phyloP scores from a whole-genome alignment of 2,888 invertebrate species.

The Asteroscopus sphinx region DNA sequence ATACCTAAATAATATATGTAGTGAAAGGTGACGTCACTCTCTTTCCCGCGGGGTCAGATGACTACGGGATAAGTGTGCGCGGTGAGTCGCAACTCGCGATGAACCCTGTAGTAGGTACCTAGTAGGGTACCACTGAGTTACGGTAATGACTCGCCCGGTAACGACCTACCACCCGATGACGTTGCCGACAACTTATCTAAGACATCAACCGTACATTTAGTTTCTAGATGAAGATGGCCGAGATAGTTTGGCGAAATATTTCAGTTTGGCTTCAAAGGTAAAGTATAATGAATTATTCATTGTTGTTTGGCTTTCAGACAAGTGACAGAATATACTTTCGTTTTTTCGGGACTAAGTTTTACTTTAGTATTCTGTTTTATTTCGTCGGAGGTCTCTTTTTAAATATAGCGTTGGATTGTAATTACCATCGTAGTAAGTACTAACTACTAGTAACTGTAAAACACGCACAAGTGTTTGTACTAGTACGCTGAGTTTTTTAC shows the following conservation, averaged over 20 bases:
- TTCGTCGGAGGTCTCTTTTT: constrained; percentile 11
- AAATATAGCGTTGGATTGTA: constrained; percentile 18
- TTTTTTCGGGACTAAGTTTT: constrained; percentile 21
- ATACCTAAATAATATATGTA: constrained; percentile 23
- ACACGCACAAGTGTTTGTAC: not conserved
- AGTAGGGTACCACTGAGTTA: constrained; percentile 63
- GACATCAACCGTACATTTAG: constrained; percentile 40
- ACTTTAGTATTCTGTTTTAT: constrained; percentile 17
- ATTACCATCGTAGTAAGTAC: constrained; percentile 5
- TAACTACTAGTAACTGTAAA: no score
- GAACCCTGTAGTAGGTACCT: constrained; percentile 43
- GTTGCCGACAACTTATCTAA: constrained; percentile 44
- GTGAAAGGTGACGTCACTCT: constrained; percentile 59
- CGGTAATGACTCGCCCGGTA: constrained; percentile 53
- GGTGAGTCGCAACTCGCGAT: constrained; percentile 63
- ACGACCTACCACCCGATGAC: constrained; percentile 47
- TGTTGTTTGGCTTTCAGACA: constrained; percentile 19
- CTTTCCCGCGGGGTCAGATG: constrained; percentile 66
- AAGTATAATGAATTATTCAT: constrained; percentile 28
- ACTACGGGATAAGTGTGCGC: constrained; percentile 61
- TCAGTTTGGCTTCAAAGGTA: constrained; percentile 31
- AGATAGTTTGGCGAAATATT: constrained; percentile 28
- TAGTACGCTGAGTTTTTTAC: constrained; percentile 8
- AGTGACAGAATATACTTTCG: constrained; percentile 18
- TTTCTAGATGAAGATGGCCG: constrained; percentile 36